These are phyloP conservation scores for Elmis aenea DNA, from an alignment of 2,888 invertebrate genomes.

Conservation along the genomic window DNA sequence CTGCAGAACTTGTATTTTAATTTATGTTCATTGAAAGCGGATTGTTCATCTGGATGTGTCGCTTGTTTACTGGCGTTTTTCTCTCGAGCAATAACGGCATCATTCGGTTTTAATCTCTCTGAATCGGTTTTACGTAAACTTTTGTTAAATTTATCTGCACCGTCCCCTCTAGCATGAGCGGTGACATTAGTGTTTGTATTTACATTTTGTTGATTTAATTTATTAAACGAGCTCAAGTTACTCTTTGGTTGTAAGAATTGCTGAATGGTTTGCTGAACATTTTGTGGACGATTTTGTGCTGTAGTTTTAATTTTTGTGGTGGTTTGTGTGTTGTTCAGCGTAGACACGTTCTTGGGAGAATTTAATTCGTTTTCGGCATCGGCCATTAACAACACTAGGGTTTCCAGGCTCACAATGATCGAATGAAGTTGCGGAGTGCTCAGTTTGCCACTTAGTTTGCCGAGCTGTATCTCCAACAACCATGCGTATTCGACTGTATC, in stretches of 20 bases:
- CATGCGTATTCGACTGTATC: slow-evolving; percentile 97
- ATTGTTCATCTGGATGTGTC: slow-evolving; percentile 26
- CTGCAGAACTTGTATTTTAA: slow-evolving; percentile 92
- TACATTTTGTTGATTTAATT: slow-evolving; percentile 6
- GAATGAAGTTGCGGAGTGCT: slow-evolving; percentile 86
- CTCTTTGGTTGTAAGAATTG: slow-evolving; percentile 28
- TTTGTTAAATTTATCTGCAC: slow-evolving; percentile 5
- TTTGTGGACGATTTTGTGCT: slow-evolving; percentile 22
- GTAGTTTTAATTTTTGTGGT: slow-evolving; percentile 24
- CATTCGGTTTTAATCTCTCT: slow-evolving; percentile 22
- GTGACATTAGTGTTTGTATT: slow-evolving; percentile 3
- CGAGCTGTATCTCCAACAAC: slow-evolving; percentile 91
- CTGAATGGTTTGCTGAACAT: slow-evolving; percentile 27
- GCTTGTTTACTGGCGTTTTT: slow-evolving; percentile 23
- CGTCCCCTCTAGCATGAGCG: slow-evolving; percentile 2
- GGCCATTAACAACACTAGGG: slow-evolving; percentile 75
- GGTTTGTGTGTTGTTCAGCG: slow-evolving; percentile 22
- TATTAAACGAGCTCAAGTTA: slow-evolving; percentile 13
- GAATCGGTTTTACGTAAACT: slow-evolving; percentile 8
- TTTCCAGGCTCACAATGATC: slow-evolving; percentile 82
- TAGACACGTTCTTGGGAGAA: slow-evolving; percentile 53
- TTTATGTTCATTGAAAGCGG: slow-evolving; percentile 37
- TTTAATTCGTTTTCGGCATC: slow-evolving; percentile 88
- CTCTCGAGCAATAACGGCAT: slow-evolving; percentile 30
- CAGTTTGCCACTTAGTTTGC: slow-evolving; percentile 87